Conservation (phyloP, 2,113 vertebrate species). For the Sinocyclocheilus anophthalmus region DNA sequence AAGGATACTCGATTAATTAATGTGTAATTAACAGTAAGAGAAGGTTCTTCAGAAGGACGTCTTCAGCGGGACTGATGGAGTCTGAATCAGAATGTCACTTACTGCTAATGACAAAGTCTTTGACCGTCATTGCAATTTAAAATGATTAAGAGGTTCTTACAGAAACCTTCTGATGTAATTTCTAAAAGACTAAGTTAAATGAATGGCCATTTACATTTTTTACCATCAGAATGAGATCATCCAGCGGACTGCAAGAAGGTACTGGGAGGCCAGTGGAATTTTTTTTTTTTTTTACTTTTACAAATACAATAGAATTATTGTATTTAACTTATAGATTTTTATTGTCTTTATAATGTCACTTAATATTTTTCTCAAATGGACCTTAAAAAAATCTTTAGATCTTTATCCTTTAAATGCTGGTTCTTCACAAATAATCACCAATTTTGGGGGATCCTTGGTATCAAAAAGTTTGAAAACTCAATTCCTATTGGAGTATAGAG, state of each 20-base stretch:
- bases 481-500: neutral
- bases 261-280: neutral
- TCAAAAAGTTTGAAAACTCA: neutral
- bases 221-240: neutral
- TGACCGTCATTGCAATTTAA: neutral
- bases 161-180: neutral
- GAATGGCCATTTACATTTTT: neutral
- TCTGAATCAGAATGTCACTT: constrained; percentile 5
- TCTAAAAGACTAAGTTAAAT: neutral
- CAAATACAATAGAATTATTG: neutral
- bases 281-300: neutral
- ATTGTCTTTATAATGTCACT: too few species aligned
- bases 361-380: too few species aligned
- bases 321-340: neutral
- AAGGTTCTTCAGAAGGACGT: neutral
- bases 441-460: neutral
- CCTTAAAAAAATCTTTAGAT: neutral
- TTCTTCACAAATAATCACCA: too few species aligned
- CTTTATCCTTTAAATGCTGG: too few species aligned
- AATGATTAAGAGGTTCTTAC: neutral
- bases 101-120: neutral
- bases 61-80: neutral
- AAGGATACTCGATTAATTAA: too few species aligned
- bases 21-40: neutral
- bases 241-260: neutral